These are phyloP conservation scores for Linurgus olivaceus DNA, from an alignment of 2,797 vertebrate genomes.

Conservation along the genomic window DNA sequence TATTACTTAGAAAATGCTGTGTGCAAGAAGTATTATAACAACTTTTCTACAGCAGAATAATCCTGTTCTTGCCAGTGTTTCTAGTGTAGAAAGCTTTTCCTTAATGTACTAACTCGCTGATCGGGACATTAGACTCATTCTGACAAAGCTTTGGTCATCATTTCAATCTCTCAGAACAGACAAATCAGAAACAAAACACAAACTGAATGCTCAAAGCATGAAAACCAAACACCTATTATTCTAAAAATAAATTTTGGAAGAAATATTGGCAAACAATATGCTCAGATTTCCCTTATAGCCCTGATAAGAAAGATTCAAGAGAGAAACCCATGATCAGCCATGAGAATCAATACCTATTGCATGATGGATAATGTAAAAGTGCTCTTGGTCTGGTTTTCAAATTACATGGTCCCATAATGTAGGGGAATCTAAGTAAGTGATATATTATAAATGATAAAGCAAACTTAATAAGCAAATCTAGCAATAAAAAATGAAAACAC, in stretches of 20 bases:
- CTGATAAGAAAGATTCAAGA: not conserved
- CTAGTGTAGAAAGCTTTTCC: not conserved
- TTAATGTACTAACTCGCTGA: accelerated
- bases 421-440: not conserved
- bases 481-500: not conserved
- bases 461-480: not conserved
- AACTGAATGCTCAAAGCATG: not conserved
- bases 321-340: not conserved
- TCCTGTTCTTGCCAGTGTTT: not conserved
- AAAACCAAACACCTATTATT: not conserved
- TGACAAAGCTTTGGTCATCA: not conserved
- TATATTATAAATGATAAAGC: not conserved
- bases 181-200: not conserved
- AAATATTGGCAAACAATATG: not conserved
- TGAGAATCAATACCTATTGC: not conserved
- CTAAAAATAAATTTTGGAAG: not conserved
- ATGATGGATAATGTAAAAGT: not conserved
- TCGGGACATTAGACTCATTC: not conserved
- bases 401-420: not conserved
- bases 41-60: not conserved
- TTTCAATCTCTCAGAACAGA: not conserved
- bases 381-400: not conserved
- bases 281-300: not conserved
- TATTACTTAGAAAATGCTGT: not conserved
- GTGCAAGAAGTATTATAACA: not conserved